A percentile compares a stretch with the other conserved stretches of the same genome.
phyloP scores from a whole-genome alignment of 2,888 invertebrate genomes.

The Sycophila texana region DNA sequence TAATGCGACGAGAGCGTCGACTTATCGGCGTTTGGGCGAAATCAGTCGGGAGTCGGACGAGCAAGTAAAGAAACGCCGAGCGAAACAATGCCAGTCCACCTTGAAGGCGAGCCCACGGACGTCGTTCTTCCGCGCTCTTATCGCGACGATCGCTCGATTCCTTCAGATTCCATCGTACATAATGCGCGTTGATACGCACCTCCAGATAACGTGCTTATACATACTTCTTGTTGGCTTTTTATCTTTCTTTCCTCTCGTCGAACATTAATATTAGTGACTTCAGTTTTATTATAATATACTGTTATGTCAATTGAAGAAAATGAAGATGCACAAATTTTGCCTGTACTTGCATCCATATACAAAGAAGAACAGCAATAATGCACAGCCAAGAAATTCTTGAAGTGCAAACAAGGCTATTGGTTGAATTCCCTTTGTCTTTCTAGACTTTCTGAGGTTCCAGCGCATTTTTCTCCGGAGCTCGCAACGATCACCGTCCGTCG shows the following conservation, averaged over 20 bases:
- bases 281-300: too few species aligned
- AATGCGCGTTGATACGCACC: neutral
- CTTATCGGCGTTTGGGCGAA: neutral
- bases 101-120: constrained; percentile 38
- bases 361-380: neutral
- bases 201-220: constrained; percentile 31
- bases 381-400: neutral
- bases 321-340: too few species aligned
- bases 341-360: neutral
- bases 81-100: constrained; percentile 26
- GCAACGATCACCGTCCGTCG: too few species aligned
- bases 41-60: constrained; percentile 4
- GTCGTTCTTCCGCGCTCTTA: constrained; percentile 37
- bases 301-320: too few species aligned
- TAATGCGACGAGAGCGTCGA: neutral
- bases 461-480: too few species aligned
- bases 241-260: neutral
- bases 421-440: constrained; percentile 15
- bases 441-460: neutral
- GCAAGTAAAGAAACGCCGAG: neutral
- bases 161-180: constrained; percentile 34
- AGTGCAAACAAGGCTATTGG: neutral
- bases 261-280: too few species aligned
- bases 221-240: constrained; percentile 4
- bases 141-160: constrained; percentile 51